Conservation (phyloP, 2,797 vertebrate species). For the Lemur catta region DNA sequence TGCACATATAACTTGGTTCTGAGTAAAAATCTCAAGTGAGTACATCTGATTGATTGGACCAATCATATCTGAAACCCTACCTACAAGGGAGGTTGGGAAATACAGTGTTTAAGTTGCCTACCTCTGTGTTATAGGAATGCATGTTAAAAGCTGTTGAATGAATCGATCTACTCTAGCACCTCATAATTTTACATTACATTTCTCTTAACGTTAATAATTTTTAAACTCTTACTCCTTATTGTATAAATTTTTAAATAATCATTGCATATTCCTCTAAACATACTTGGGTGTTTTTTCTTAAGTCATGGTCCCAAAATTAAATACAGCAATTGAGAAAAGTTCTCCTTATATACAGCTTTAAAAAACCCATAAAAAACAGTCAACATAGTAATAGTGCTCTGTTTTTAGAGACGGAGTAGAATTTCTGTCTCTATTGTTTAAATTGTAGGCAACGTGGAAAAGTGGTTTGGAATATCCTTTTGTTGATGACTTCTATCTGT, state of each 20-base stretch:
- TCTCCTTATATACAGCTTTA: not conserved
- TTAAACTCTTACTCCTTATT: not conserved
- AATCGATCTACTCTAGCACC: not conserved
- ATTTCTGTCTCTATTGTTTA: not conserved
- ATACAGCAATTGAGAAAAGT: not conserved
- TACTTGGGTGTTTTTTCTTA: not conserved
- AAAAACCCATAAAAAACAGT: not conserved
- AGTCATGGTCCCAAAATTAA: slow-evolving; percentile 7
- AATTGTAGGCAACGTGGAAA: not conserved
- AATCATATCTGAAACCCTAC: not conserved
- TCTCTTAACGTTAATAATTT: not conserved
- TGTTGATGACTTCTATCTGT: slow-evolving; percentile 11
- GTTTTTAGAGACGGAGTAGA: not conserved
- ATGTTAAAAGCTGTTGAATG: not conserved
- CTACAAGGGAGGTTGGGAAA: not conserved
- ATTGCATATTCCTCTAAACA: not conserved
- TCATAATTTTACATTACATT: slow-evolving; percentile 3
- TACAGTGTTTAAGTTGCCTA: not conserved
- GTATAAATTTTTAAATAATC: not conserved
- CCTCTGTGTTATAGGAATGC: not conserved
- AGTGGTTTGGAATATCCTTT: not conserved
- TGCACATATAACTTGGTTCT: not conserved
- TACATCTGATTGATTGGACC: not conserved
- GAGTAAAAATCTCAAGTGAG: slow-evolving; percentile 48
- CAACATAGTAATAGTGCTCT: not conserved